Evolutionary conservation across 2,797 vertebrate species (phyloP).

Genomic region (Platyrinchus mystaceus): DNA sequence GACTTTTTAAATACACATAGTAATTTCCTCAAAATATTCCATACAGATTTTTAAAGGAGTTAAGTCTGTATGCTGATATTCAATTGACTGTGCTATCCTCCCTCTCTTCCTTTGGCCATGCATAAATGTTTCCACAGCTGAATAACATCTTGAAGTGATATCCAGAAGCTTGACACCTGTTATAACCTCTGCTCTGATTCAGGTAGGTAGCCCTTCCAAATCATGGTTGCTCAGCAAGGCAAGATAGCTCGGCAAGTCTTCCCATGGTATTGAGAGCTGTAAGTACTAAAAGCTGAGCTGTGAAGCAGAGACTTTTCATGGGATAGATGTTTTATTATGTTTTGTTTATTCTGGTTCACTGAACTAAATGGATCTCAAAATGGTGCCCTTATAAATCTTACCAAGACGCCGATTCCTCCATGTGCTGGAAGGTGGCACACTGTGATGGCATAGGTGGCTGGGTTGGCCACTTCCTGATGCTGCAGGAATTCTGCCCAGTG

Average conservation of each 20-base stretch:
- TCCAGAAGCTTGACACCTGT: not conserved
- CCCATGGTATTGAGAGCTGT: not conserved
- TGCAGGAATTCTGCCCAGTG: not conserved
- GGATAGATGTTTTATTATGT: not conserved
- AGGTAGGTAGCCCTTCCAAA: not conserved
- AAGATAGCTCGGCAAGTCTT: not conserved
- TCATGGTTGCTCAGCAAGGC: rapidly evolving
- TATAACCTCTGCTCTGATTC: not conserved
- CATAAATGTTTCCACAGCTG: not conserved
- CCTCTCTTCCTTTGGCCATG: not conserved
- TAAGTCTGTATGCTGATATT: not conserved
- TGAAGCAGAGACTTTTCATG: not conserved
- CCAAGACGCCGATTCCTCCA: not conserved
- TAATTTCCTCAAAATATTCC: not conserved
- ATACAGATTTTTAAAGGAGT: not conserved
- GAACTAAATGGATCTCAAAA: not conserved
- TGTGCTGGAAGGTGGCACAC: not conserved
- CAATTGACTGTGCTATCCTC: not conserved
- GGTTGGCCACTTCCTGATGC: not conserved
- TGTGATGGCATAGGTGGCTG: not conserved
- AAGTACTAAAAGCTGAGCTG: not conserved
- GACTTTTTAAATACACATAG: not conserved
- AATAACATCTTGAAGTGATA: not conserved
- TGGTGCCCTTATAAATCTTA: not conserved
- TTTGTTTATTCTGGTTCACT: not conserved